A percentile compares a stretch with the other conserved stretches of the same genome.
Evolutionary conservation across 2,113 vertebrate species (phyloP).

Genomic region (Brachyhypopomus occidentalis): DNA sequence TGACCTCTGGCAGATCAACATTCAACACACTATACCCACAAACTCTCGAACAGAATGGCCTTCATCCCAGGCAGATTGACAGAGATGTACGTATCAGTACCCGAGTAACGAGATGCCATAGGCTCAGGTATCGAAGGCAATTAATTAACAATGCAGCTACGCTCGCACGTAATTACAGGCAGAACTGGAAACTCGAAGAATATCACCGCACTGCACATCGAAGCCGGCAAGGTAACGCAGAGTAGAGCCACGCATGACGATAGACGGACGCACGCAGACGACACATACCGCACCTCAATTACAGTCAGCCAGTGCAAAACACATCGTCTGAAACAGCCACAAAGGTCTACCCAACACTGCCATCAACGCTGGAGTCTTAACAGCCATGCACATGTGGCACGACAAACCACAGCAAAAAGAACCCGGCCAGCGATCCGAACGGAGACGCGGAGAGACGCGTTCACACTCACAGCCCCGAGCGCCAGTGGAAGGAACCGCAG

Average conservation of each 20-base stretch:
- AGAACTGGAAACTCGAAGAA: conserved; percentile 45
- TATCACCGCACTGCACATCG: conserved; percentile 45
- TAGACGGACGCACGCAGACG: background rate
- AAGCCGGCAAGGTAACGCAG: conserved; percentile 15
- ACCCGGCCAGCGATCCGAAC: conserved; percentile 42
- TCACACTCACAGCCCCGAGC: conserved; percentile 38
- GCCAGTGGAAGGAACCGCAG: conserved; percentile 52
- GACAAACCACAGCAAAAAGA: background rate
- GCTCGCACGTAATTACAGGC: conserved; percentile 53
- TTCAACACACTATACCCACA: conserved; percentile 28
- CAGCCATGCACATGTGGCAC: conserved; percentile 44
- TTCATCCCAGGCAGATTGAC: background rate
- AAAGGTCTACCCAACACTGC: conserved; percentile 32
- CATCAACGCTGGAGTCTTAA: conserved; percentile 19
- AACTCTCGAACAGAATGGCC: conserved; percentile 4
- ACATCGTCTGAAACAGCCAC: conserved; percentile 17
- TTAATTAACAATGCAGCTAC: conserved; percentile 58
- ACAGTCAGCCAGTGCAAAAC: conserved; percentile 40
- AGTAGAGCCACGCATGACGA: conserved; percentile 27
- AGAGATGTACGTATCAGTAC: conserved; percentile 35
- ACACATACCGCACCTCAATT: conserved; percentile 11
- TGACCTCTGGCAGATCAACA: conserved; percentile 5
- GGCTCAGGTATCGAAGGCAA: conserved; percentile 59
- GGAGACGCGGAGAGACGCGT: conserved; percentile 22
- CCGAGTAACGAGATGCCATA: conserved; percentile 49